A percentile compares a stretch with the other conserved stretches of the same genome.
These are phyloP conservation scores for Chymomyza caudatula DNA, from an alignment of 2,888 invertebrate genomes.

Conservation along the genomic window DNA sequence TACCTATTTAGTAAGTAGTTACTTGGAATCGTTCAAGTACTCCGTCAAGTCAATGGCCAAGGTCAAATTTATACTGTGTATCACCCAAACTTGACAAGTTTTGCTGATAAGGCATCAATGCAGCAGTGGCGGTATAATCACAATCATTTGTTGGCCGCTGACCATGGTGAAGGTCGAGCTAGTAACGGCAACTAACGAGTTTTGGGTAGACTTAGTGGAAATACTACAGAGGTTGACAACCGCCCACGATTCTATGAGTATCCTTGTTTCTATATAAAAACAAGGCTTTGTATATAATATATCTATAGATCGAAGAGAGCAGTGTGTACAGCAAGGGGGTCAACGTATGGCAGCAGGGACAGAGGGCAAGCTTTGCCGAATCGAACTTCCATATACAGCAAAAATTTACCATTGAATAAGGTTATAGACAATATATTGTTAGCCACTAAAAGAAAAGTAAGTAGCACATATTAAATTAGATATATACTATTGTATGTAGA, in stretches of 20 bases:
- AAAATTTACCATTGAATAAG: too few relatives aligned
- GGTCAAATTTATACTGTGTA: conserved; percentile 36
- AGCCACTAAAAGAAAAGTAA: too few relatives aligned
- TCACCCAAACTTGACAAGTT: background rate
- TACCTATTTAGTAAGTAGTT: conserved; percentile 10
- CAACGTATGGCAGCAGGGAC: too few relatives aligned
- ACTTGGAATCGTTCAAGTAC: conserved; percentile 23
- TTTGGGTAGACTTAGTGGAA: conserved; percentile 18
- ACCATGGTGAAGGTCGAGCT: background rate
- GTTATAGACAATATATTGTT: too few relatives aligned
- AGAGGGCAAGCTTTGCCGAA: too few relatives aligned
- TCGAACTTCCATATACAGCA: too few relatives aligned
- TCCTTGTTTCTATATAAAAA: too few relatives aligned
- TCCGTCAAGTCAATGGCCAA: conserved; percentile 57
- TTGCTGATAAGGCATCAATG: conserved; percentile 32
- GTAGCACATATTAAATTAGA: too few relatives aligned
- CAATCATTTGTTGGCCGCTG: background rate
- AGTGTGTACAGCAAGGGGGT: too few relatives aligned
- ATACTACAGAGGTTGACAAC: conserved; percentile 32
- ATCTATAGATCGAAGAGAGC: too few relatives aligned
- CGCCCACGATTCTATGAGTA: conserved; percentile 20
- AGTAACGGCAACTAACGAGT: background rate
- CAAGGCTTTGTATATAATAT: too few relatives aligned
- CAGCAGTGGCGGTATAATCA: background rate
- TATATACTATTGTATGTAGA: too few relatives aligned